Percentiles rank a stretch among this genome's conserved stretches.
Evolutionary conservation across 2,113 vertebrate genomes (phyloP).

Genomic region (Pseudolaguvia tuberculata): DNA sequence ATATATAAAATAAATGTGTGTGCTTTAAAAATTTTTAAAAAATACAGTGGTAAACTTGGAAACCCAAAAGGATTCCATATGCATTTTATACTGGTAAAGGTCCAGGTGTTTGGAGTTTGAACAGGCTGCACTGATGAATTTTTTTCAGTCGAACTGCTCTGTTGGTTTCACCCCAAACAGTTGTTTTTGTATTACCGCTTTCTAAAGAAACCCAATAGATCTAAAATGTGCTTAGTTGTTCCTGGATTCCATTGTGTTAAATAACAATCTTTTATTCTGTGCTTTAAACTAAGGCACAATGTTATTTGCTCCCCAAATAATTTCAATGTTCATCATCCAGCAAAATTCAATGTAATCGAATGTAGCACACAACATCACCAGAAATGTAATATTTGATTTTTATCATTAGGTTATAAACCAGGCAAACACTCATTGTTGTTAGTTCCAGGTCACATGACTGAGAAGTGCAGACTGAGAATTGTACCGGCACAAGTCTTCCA

Average conservation of each 20-base stretch:
- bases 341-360: constrained; percentile 1
- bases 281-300: not conserved
- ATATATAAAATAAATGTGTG: no score
- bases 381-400: constrained; percentile 19
- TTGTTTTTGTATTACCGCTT: not conserved
- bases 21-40: no score
- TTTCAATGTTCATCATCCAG: constrained; percentile 5
- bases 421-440: constrained; percentile 27
- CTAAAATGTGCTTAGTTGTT: not conserved
- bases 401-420: constrained; percentile 7
- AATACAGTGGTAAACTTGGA: constrained; percentile 7
- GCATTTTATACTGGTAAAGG: not conserved
- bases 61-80: not conserved
- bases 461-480: constrained; percentile 31
- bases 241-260: not conserved
- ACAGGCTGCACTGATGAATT: not conserved
- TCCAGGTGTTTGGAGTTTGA: not conserved
- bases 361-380: not conserved
- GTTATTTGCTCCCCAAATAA: not conserved
- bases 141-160: no score
- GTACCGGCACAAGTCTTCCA: constrained; percentile 35
- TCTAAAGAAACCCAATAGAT: not conserved
- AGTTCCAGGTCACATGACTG: constrained; percentile 34
- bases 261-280: not conserved
- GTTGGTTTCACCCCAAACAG: not conserved